Percentiles rank a stretch among this genome's conserved stretches.
phyloP scores from a whole-genome alignment of 2,113 vertebrate genomes.

The Bubo bubo region DNA sequence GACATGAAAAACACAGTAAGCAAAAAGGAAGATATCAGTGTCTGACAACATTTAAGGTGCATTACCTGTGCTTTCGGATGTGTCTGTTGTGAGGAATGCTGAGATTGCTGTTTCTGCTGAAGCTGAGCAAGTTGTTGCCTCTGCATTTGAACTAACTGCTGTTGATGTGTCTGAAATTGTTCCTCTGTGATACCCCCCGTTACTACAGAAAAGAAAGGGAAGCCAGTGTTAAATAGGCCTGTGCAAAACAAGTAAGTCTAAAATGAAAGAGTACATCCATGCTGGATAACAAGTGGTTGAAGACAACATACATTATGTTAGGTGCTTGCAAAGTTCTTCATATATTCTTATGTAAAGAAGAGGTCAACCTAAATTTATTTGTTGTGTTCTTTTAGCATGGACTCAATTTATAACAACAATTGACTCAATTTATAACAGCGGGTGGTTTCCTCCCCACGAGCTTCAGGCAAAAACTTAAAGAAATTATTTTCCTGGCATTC shows the following conservation, averaged over 20 bases:
- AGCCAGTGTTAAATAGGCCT: background rate
- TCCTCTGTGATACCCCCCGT: constrained; percentile 92
- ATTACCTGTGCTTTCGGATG: constrained; percentile 82
- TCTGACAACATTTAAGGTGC: background rate
- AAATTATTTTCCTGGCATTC: background rate
- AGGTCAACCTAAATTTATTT: background rate
- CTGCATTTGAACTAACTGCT: constrained; percentile 92
- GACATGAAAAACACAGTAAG: background rate
- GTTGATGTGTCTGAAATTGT: constrained; percentile 90
- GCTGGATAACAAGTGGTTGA: background rate
- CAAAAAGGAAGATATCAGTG: background rate
- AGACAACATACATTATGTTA: background rate
- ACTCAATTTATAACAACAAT: background rate
- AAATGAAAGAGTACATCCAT: fast-evolving
- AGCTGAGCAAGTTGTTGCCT: constrained; percentile 88
- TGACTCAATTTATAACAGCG: background rate
- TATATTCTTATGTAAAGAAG: fast-evolving
- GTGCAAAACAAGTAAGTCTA: background rate
- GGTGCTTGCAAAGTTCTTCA: background rate
- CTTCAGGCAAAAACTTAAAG: background rate
- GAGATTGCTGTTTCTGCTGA: constrained; percentile 84
- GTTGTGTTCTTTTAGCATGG: background rate
- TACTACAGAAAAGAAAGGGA: constrained; percentile 53
- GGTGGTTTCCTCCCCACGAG: background rate
- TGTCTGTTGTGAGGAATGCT: constrained; percentile 81